Percentiles rank a stretch among this genome's conserved stretches.
phyloP scores from a whole-genome alignment of 37 sponge, comb jelly and placozoan species.

The Bolinopsis microptera region DNA sequence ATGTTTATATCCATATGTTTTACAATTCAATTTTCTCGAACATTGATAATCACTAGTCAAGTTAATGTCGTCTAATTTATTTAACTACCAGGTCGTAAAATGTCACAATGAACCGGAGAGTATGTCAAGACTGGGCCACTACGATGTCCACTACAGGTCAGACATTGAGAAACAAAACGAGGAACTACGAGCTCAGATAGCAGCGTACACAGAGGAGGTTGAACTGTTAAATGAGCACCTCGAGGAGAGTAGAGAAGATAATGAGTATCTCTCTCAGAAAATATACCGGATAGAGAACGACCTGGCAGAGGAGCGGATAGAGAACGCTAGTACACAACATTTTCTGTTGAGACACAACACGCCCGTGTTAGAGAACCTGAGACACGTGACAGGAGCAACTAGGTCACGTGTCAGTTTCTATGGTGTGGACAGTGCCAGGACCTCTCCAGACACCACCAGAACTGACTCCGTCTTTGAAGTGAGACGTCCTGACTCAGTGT shows the following conservation, averaged over 20 bases:
- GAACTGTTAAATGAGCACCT: conserved; percentile 2
- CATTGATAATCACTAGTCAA: no score
- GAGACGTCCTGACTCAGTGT: background rate
- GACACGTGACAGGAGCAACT: background rate
- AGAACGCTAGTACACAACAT: background rate
- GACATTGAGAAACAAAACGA: background rate
- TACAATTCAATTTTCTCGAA: no score
- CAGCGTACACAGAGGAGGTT: background rate
- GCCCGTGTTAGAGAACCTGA: background rate
- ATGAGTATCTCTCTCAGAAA: conserved; percentile 3
- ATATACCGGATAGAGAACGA: conserved; percentile 14
- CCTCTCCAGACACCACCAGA: background rate
- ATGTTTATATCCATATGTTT: no score
- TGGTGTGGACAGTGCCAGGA: background rate
- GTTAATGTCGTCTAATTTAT: no score
- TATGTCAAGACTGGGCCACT: no score
- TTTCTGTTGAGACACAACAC: conserved; percentile 11
- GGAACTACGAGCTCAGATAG: conserved; percentile 1
- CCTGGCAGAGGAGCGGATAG: background rate
- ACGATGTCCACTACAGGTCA: background rate
- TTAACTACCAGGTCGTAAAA: background rate
- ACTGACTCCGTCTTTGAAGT: background rate
- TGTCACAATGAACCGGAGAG: background rate
- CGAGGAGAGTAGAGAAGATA: background rate
- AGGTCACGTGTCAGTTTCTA: background rate